These are phyloP conservation scores for Solenopsis fugax DNA, from an alignment of 1,140 invertebrate species.

Conservation along the genomic window DNA sequence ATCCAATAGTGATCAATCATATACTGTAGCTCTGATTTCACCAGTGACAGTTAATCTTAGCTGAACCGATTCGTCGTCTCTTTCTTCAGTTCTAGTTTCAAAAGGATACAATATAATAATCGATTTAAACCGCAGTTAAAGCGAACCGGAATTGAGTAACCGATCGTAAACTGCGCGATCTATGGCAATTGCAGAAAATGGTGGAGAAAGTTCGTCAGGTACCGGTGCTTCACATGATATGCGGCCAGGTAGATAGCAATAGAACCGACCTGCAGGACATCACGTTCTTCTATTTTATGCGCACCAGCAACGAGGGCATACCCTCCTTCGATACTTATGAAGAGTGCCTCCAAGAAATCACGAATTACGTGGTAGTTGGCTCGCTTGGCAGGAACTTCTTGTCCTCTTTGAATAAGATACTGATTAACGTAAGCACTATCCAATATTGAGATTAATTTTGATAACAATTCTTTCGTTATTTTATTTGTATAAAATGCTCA, in stretches of 20 bases:
- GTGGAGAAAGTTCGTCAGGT: slow-evolving; percentile 89
- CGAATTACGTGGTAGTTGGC: slow-evolving; percentile 89
- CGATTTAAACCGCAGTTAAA: not conserved
- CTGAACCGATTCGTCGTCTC: not conserved
- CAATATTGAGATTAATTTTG: not conserved
- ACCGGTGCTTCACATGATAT: slow-evolving; percentile 89
- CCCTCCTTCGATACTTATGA: slow-evolving; percentile 86
- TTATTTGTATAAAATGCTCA: too few species aligned
- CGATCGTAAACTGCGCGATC: slow-evolving; percentile 18
- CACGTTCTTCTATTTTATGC: slow-evolving; percentile 90
- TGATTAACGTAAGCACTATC: slow-evolving; percentile 78
- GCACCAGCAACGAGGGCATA: slow-evolving; percentile 88
- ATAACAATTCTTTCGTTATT: not conserved
- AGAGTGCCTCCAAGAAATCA: slow-evolving; percentile 88
- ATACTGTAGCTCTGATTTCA: slow-evolving; percentile 23
- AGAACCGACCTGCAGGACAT: slow-evolving; percentile 83
- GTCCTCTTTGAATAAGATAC: slow-evolving; percentile 85
- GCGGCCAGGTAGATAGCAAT: slow-evolving; percentile 88
- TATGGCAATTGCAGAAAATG: slow-evolving; percentile 87
- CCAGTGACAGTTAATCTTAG: slow-evolving; percentile 1
- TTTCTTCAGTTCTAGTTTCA: not conserved
- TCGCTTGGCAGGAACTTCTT: slow-evolving; percentile 88
- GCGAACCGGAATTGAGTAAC: not conserved
- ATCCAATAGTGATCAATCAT: not conserved
- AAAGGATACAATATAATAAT: not conserved